Evolutionary conservation across 1,140 invertebrate genomes (phyloP).

Genomic region (Magallana gigas): DNA sequence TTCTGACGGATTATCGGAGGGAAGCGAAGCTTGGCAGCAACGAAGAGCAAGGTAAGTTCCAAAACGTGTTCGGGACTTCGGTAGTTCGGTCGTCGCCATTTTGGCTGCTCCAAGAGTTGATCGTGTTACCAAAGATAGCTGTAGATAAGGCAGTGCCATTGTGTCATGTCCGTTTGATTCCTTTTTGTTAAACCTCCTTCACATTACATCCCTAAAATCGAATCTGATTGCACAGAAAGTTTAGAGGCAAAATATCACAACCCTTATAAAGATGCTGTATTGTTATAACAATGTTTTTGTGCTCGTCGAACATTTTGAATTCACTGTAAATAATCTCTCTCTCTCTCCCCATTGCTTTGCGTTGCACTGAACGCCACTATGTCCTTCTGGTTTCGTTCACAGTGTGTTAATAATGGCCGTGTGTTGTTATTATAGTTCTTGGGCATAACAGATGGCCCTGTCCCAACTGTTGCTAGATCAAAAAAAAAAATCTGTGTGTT

Average conservation of each 20-base stretch:
- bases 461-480: slow-evolving; percentile 18
- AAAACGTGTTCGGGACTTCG: slow-evolving; percentile 28
- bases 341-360: too few species aligned
- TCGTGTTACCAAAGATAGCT: slow-evolving; percentile 20
- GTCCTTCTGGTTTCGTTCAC: neutral
- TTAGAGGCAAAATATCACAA: too few species aligned
- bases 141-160: slow-evolving; percentile 25
- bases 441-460: neutral
- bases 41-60: slow-evolving; percentile 35
- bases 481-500: neutral
- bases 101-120: slow-evolving; percentile 41
- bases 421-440: neutral
- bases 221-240: too few species aligned
- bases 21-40: slow-evolving; percentile 30
- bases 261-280: too few species aligned
- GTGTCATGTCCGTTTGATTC: neutral
- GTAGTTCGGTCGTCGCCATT: slow-evolving; percentile 32
- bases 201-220: neutral
- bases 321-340: neutral
- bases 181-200: neutral
- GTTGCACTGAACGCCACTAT: neutral
- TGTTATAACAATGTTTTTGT: too few species aligned
- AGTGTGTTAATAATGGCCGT: neutral
- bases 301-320: too few species aligned
- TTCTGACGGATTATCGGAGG: slow-evolving; percentile 7